These are phyloP conservation scores for Myiagra hebetior DNA, from an alignment of 2,113 vertebrate genomes.

Conservation along the genomic window DNA sequence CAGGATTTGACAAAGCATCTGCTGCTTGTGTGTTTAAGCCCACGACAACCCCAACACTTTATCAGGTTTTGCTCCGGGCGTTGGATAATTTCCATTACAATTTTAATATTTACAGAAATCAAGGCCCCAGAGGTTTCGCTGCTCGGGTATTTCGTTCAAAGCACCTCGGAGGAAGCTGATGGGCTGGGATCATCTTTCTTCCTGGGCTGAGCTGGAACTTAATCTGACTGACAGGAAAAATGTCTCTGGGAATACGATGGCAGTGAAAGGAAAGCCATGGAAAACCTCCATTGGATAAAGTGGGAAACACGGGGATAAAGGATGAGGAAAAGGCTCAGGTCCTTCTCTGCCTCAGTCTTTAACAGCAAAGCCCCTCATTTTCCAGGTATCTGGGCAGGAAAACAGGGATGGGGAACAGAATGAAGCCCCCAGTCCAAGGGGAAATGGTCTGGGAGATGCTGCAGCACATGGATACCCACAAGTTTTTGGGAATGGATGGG, in stretches of 20 bases:
- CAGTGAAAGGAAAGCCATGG: not conserved
- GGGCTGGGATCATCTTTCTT: not conserved
- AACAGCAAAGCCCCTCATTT: too few species aligned
- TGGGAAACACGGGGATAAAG: not conserved
- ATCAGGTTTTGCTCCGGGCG: not conserved
- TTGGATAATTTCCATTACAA: slow-evolving; percentile 8
- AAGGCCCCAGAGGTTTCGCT: not conserved
- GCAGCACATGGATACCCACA: rapidly evolving
- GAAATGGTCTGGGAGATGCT: not conserved
- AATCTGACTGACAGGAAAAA: not conserved
- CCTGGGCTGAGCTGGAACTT: not conserved
- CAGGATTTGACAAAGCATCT: not conserved
- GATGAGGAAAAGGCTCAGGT: not conserved
- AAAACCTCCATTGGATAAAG: not conserved
- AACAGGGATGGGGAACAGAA: not conserved
- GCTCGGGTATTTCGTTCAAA: not conserved
- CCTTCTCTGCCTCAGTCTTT: not conserved
- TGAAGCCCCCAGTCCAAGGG: not conserved
- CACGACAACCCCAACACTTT: slow-evolving; percentile 11
- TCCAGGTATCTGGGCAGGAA: not conserved
- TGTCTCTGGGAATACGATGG: not conserved
- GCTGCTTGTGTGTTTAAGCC: not conserved
- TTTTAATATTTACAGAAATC: slow-evolving; percentile 28
- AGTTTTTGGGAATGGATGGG: not conserved
- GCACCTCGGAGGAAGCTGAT: not conserved